Evolutionary conservation across 53 echinoderm and acorn worm species (phyloP).

Genomic region (Luidia sarsii): DNA sequence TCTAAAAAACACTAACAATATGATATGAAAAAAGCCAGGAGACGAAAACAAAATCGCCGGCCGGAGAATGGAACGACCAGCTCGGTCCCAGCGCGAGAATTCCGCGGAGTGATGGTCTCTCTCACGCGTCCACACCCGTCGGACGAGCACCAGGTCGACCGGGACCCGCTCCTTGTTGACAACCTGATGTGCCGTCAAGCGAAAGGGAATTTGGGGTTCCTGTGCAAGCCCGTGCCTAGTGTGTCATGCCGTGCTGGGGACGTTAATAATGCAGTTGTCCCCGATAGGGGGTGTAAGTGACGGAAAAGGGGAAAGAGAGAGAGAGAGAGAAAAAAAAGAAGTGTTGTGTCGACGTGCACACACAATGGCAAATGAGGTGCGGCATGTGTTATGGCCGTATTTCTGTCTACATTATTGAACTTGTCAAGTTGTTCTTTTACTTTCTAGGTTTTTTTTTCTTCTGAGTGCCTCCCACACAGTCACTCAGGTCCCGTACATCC

Average conservation of each 20-base stretch:
- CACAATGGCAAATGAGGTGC: conserved; percentile 25
- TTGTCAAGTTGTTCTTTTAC: conserved; percentile 38
- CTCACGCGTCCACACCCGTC: conserved; percentile 41
- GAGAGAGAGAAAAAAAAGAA: neutral
- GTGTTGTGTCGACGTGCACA: neutral
- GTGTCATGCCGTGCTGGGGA: neutral
- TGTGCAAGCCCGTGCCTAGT: too few species aligned
- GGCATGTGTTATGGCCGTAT: conserved; percentile 12
- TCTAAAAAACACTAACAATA: too few species aligned
- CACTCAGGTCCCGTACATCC: too few species aligned
- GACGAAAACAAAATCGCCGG: too few species aligned
- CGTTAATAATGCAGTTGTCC: neutral
- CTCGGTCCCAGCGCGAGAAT: conserved; percentile 23
- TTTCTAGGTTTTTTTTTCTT: too few species aligned
- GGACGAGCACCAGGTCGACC: conserved; percentile 15
- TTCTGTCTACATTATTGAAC: conserved; percentile 13
- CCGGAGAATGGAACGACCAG: too few species aligned
- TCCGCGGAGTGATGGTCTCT: conserved; percentile 29
- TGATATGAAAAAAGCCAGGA: too few species aligned
- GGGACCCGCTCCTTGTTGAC: conserved; percentile 48
- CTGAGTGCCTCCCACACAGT: too few species aligned
- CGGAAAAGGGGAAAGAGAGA: neutral
- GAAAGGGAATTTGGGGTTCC: conserved; percentile 30
- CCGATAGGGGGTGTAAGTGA: neutral
- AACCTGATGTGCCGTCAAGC: conserved; percentile 42